Evolutionary conservation across 2,797 vertebrate species (phyloP), one percentile per base, ranked within the genome.

Genomic region (Hippocampus kuda): DNA sequence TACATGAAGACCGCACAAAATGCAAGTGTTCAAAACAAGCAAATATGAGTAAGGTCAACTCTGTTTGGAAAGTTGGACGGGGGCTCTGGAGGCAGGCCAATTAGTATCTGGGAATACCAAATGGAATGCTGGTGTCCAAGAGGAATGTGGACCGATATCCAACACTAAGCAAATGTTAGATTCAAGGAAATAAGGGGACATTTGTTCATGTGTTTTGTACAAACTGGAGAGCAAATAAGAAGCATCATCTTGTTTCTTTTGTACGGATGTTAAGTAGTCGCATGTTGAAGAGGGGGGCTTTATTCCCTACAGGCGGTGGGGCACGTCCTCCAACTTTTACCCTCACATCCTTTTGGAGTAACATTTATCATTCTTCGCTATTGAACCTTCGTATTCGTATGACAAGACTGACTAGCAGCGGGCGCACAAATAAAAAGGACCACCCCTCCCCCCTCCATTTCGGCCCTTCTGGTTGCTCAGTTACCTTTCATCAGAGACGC

Each of bases 321-420:
- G 68, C 65, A 75, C 84, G 80, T 82, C 87, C 86, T 87, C 83
- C 76, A 85, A 87, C 75, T 89, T 72, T 76, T 78, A 86, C 87
- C 85, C 83, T 86, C 71, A 82, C 79, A 85, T 91, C 86, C 86
- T 89, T 90, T 83, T 75, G 87, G 81, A 76, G 82, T 80, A 84
- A 87, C 89, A 90, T 90, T 90, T 88, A 92, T 89, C 88, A 93
- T 89, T 89, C 86, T 87, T 87, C 77, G 67, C 80, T 77, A 60
- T 84, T 68, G 72, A 88, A 92, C 90, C 91, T 91, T 89, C 88
- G 83, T 84, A 83, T 83, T 89, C 88, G 83, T 84, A 83, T 83
- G 72, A 80, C 79, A 88, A 91, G 86, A 90, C 81, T 84, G 88
- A 86, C 86, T 68, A 82, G 87, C 81, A 84, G 77, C 74, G 4